Conservation (phyloP, 2,113 vertebrate genomes). For the Nycticebus coucang region DNA sequence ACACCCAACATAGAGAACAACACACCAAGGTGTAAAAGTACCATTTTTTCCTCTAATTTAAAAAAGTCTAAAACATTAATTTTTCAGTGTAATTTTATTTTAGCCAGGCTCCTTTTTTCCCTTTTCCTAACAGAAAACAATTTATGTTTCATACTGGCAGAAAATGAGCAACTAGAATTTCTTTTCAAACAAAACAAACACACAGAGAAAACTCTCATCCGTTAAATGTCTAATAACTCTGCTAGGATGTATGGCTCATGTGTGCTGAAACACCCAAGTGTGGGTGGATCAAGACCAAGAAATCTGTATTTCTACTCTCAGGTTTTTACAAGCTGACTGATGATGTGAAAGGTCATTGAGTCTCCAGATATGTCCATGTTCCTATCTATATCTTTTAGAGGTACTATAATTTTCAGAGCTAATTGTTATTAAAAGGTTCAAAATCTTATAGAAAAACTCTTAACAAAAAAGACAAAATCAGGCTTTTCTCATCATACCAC, state of each 20-base stretch:
- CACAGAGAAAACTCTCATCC: not conserved
- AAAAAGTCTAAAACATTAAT: not conserved
- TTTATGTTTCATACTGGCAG: constrained; percentile 1
- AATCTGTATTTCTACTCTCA: not conserved
- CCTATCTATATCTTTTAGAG: not conserved
- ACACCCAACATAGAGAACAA: not conserved
- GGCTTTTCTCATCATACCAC: not conserved
- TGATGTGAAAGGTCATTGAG: not conserved
- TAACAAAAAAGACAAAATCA: constrained; percentile 6
- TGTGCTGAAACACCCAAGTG: not conserved
- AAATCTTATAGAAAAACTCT: not conserved
- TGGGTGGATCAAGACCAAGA: not conserved
- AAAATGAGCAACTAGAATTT: constrained; percentile 31
- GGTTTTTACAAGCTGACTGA: not conserved
- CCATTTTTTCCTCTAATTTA: not conserved
- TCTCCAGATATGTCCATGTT: constrained; percentile 9
- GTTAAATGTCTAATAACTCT: not conserved
- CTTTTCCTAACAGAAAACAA: not conserved
- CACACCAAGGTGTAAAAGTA: not conserved
- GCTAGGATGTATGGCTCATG: not conserved
- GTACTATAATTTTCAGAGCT: not conserved
- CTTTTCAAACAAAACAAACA: constrained; percentile 27
- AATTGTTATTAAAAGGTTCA: not conserved
- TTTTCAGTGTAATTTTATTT: constrained; percentile 50
- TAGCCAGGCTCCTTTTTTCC: not conserved